Evolutionary conservation across 2,113 vertebrate genomes (phyloP).

Genomic region (Malurus cyaneus): DNA sequence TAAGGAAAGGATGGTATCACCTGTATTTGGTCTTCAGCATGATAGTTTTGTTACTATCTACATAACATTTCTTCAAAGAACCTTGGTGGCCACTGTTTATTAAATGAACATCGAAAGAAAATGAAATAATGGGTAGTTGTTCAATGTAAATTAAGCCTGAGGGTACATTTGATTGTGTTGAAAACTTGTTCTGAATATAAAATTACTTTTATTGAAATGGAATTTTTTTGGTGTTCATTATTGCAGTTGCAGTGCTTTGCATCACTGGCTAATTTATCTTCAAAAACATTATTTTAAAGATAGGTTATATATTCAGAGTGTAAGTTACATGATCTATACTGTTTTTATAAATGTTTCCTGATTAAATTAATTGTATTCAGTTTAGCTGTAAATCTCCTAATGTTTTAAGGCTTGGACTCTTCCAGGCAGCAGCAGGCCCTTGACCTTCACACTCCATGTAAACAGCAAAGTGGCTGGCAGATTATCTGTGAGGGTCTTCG

Average conservation of each 20-base stretch:
- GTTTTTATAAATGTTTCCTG: neutral
- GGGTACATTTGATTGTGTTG: neutral
- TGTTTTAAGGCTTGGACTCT: neutral
- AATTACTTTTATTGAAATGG: neutral
- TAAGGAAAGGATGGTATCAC: neutral
- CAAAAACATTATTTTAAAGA: neutral
- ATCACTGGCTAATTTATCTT: neutral
- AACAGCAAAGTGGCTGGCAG: neutral
- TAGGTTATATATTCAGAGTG: neutral
- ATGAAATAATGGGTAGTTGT: neutral
- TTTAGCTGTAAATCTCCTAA: neutral
- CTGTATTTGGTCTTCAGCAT: neutral
- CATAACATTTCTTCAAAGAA: neutral
- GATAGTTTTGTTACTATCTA: neutral
- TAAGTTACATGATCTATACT: neutral
- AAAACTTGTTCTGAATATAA: neutral
- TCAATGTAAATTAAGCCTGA: neutral
- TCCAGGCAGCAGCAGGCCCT: neutral
- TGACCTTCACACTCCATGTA: neutral
- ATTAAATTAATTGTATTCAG: neutral
- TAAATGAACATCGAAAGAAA: neutral
- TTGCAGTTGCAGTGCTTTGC: neutral
- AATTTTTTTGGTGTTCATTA: neutral
- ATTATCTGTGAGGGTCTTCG: neutral
- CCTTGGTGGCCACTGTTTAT: neutral